These are phyloP conservation scores for Troglohyphantes excavatus DNA, from an alignment of 2,888 invertebrate genomes.

Conservation along the genomic window DNA sequence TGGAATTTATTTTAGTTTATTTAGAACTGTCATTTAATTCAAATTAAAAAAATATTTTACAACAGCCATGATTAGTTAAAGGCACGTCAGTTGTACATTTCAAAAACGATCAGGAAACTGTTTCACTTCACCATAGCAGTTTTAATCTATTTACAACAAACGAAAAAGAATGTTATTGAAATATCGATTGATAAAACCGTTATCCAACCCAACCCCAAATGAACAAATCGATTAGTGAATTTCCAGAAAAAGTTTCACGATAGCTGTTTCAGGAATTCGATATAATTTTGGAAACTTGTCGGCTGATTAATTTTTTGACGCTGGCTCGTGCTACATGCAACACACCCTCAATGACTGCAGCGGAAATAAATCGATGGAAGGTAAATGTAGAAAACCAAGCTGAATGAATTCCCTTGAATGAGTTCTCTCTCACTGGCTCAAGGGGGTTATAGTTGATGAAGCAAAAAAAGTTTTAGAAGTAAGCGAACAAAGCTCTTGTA, in stretches of 20 bases:
- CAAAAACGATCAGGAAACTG: too few relatives aligned
- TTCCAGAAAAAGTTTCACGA: too few relatives aligned
- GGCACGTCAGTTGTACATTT: too few relatives aligned
- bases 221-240: too few relatives aligned
- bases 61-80: too few relatives aligned
- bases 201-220: not conserved
- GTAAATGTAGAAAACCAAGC: not conserved
- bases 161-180: not conserved
- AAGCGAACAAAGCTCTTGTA: too few relatives aligned
- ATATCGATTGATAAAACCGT: not conserved
- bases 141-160: not conserved
- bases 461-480: not conserved
- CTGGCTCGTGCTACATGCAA: not conserved
- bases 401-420: constrained; percentile 5
- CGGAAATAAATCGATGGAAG: not conserved
- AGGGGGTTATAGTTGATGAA: not conserved
- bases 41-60: too few relatives aligned
- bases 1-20: too few relatives aligned
- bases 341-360: constrained; percentile 5
- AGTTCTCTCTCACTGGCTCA: not conserved
- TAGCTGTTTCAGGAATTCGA: not conserved
- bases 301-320: not conserved
- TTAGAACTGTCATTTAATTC: too few relatives aligned
- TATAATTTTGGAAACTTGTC: constrained; percentile 3
- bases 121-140: too few relatives aligned